Evolutionary conservation across 2,113 vertebrate genomes (phyloP).

Genomic region (Paradoxurus hermaphroditus): DNA sequence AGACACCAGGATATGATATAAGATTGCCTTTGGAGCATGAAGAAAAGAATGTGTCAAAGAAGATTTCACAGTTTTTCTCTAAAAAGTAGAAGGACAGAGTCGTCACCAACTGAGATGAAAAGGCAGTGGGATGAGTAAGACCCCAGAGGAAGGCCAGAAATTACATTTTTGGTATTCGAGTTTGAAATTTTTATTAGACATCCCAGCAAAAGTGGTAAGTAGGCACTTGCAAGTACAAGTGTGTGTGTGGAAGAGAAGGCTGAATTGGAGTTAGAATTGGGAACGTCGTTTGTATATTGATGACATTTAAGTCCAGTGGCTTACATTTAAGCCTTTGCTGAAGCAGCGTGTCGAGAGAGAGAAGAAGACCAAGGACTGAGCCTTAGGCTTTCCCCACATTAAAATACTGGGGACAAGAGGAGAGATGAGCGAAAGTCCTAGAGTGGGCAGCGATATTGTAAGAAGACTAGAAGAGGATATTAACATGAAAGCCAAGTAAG

Average conservation of each 20-base stretch:
- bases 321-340: neutral
- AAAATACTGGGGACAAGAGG: neutral
- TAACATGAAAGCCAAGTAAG: neutral
- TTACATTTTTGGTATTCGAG: neutral
- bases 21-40: neutral
- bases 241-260: neutral
- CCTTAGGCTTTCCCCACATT: neutral
- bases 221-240: neutral
- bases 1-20: neutral
- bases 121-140: neutral
- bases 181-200: neutral
- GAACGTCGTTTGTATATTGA: neutral
- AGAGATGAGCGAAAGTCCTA: neutral
- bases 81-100: neutral
- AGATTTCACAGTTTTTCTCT: neutral
- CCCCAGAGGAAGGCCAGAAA: neutral
- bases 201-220: neutral
- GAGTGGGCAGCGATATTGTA: neutral
- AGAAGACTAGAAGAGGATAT: neutral
- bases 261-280: neutral
- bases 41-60: neutral
- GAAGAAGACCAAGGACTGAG: neutral
- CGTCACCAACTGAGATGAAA: neutral
- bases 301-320: neutral
- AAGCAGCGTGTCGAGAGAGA: neutral